A percentile compares a stretch with the other conserved stretches of the same genome.
Evolutionary conservation across 2,797 vertebrate genomes (phyloP).

Genomic region (Bovichtus variegatus): DNA sequence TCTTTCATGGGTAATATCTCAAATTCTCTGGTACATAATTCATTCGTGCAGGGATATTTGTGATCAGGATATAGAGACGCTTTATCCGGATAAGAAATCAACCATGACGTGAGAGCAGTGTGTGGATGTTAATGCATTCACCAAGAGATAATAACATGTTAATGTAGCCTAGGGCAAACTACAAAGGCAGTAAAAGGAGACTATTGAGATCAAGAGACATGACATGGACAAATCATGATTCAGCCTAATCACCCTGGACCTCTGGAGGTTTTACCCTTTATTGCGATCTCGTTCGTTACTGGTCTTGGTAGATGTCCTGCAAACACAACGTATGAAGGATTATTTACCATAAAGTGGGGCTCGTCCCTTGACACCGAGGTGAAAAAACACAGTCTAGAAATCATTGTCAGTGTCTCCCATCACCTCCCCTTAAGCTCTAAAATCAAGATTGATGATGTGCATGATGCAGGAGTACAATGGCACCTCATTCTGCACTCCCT

Average conservation of each 20-base stretch:
- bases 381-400: conserved; percentile 31
- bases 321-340: conserved; percentile 18
- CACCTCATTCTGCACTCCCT: conserved; percentile 54
- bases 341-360: conserved; percentile 31
- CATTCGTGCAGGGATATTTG: conserved; percentile 1
- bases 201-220: conserved; percentile 16
- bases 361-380: conserved; percentile 7
- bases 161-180: conserved; percentile 28
- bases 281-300: background rate
- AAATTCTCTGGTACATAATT: conserved; percentile 16
- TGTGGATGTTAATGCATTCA: conserved; percentile 38
- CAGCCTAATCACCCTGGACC: conserved; percentile 37
- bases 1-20: conserved; percentile 15
- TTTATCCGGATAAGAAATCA: conserved; percentile 42
- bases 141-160: conserved; percentile 33
- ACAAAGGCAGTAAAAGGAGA: conserved; percentile 3
- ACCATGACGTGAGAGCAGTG: conserved; percentile 4
- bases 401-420: conserved; percentile 42
- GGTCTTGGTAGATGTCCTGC: background rate
- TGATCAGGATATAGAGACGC: conserved; percentile 39
- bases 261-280: conserved; percentile 15
- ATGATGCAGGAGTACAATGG: conserved; percentile 60
- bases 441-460: conserved; percentile 81
- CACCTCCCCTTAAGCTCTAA: conserved; percentile 50
- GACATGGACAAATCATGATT: conserved; percentile 12